phyloP scores from a whole-genome alignment of 2,888 invertebrate species.

The Sminthurides aquaticus region DNA sequence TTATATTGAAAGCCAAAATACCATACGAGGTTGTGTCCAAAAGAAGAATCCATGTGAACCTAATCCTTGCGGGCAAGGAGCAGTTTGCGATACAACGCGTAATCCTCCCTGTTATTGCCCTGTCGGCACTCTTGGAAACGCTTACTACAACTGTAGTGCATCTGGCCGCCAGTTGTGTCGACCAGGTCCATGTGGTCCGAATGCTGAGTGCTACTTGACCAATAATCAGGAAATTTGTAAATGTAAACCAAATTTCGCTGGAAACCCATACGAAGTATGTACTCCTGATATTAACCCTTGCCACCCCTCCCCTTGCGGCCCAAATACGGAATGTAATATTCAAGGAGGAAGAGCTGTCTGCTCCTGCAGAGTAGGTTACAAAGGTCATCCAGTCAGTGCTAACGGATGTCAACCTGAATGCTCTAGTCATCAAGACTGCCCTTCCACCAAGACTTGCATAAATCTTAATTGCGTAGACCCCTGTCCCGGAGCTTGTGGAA shows the following conservation, averaged over 20 bases:
- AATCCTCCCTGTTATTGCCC: constrained; percentile 79
- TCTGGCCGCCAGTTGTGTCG: constrained; percentile 54
- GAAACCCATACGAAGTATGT: constrained; percentile 74
- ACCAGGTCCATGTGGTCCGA: constrained; percentile 73
- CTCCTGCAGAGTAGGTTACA: constrained; percentile 65
- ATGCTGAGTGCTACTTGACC: constrained; percentile 70
- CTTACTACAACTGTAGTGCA: constrained; percentile 62
- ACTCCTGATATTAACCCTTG: constrained; percentile 64
- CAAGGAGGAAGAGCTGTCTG: constrained; percentile 64
- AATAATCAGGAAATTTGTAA: constrained; percentile 76
- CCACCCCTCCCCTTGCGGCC: constrained; percentile 70
- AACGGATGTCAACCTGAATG: constrained; percentile 61
- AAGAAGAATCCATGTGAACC: constrained; percentile 69
- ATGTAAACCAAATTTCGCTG: constrained; percentile 65
- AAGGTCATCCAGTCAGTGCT: constrained; percentile 62
- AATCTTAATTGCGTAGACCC: constrained; percentile 43
- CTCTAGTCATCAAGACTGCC: constrained; percentile 73
- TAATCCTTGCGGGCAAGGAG: constrained; percentile 66
- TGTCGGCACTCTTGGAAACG: constrained; percentile 72
- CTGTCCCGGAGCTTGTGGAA: constrained; percentile 56
- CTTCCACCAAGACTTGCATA: constrained; percentile 61
- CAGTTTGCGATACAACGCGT: constrained; percentile 59
- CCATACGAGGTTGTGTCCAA: constrained; percentile 74
- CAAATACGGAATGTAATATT: constrained; percentile 69
- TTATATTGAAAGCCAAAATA: constrained; percentile 77